phyloP scores from a whole-genome alignment of 2,888 invertebrate genomes.

The Ophraella communa region DNA sequence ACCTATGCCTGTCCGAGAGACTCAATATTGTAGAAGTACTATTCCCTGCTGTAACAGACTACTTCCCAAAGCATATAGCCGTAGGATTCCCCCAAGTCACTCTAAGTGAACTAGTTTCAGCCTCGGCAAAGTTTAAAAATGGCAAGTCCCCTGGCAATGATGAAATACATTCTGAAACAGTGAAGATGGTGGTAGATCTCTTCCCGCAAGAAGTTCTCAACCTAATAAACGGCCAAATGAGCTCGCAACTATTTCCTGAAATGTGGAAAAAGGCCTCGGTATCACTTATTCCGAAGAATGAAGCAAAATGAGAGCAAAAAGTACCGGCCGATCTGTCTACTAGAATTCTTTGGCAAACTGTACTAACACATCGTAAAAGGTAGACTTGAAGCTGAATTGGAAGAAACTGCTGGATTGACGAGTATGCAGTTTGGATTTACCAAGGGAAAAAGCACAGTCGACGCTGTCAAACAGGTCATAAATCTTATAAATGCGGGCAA shows the following conservation, averaged over 20 bases:
- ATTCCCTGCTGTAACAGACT: not conserved
- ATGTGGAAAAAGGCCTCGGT: not conserved
- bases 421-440: constrained; percentile 2
- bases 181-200: not conserved
- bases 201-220: not conserved
- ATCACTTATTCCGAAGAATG: constrained; percentile 4
- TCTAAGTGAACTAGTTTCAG: not conserved
- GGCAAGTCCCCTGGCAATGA: constrained; percentile 7
- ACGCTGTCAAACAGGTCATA: not conserved
- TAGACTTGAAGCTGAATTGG: not conserved
- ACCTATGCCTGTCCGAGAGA: not conserved
- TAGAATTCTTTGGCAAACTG: constrained; percentile 2
- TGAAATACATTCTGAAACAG: constrained; percentile 4
- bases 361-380: not conserved
- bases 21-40: not conserved
- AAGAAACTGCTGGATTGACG: not conserved
- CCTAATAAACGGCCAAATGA: not conserved
- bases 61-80: not conserved
- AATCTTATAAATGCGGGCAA: not conserved
- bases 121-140: not conserved
- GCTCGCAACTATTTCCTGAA: not conserved
- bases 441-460: constrained; percentile 1
- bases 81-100: not conserved
- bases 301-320: not conserved
- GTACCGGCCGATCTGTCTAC: constrained; percentile 5